Base-by-base conservation (phyloP, 2,888 invertebrate genomes). In the Xanthia icteritia region DNA sequence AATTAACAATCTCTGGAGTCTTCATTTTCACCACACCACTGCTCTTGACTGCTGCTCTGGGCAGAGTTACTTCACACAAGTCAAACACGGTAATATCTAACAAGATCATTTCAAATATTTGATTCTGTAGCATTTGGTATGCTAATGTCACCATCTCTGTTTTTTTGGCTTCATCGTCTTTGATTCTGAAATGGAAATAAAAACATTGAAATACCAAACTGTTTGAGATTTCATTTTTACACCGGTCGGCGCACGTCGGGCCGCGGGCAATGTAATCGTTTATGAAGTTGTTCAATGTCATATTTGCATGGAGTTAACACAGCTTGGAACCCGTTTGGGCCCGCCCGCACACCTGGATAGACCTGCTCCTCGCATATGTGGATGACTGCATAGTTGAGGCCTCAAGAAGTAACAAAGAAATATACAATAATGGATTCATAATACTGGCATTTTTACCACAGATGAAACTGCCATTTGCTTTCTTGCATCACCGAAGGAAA, bases 21-120 rank as follows among this genome's bases (percentile, higher is more conserved):
- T 95, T 96, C 94, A 97, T 94, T 83, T 95, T 96, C 0, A 97
- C 91, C 42, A 89, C 84, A 11, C 97, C 96, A 78, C 87, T 93
- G 73, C 85, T 91, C 86, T 95, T 96, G 0, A 96, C 92, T 82
- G 93, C 94, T 9, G 95, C 94, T 88, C 93, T 95, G 0, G 95
- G 93, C 70, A 95, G 86, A n/a, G 87, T 89, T 6, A 97, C 88
- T 86, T 94, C 94, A 73, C 89, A 92, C 42, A 97, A 85, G 70
- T 95, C 93, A 79, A 96, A 92, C 39, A 92, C 90, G 5, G 93
- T 92, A 48, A 97, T 90, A 73, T 97, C 95, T 45, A 96, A 79
- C 67, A 84, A 89, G 0, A 93, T 86, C 87, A 91, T 94, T 68
- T 92, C 67, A 70, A 92, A 93, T 85, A 96, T 94, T 88, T 96